Percentiles rank a stretch among this genome's conserved stretches.
Conservation (phyloP, 2,888 invertebrate genomes). For the Acrocera orbiculus region DNA sequence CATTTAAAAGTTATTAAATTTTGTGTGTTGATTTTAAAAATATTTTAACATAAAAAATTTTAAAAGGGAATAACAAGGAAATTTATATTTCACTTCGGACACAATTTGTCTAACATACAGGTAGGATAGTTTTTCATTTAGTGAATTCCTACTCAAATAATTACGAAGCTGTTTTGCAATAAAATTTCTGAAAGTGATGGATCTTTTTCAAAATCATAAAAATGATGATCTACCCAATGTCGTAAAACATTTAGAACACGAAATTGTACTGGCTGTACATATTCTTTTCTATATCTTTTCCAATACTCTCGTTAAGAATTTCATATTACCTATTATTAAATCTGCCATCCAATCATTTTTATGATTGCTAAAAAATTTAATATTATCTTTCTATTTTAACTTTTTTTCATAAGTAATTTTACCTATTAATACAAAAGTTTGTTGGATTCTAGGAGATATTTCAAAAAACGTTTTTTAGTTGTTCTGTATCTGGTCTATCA, state of each 20-base stretch:
- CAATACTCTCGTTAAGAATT: conserved; percentile 77
- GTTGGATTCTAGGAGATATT: conserved; percentile 53
- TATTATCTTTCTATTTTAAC: too few species aligned
- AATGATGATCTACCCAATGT: conserved; percentile 98
- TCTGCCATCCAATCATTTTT: conserved; percentile 98
- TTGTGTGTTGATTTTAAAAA: too few species aligned
- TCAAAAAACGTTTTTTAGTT: conserved; percentile 62
- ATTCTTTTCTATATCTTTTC: conserved; percentile 93
- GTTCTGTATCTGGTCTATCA: conserved; percentile 79
- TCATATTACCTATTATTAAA: conserved; percentile 91
- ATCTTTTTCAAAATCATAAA: conserved; percentile 95
- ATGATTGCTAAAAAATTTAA: conserved; percentile 30
- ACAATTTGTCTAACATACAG: too few species aligned
- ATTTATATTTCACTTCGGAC: too few species aligned
- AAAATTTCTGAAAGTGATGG: conserved; percentile 57
- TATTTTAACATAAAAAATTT: too few species aligned
- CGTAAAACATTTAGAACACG: conserved; percentile 84
- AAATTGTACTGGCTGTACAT: conserved; percentile 88
- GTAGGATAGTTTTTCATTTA: too few species aligned
- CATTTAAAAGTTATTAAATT: too few species aligned
- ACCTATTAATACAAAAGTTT: conserved; percentile 47
- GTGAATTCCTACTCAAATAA: too few species aligned
- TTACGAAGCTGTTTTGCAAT: too few species aligned
- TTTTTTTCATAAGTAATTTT: conserved; percentile 29
- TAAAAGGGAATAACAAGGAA: too few species aligned